Base-by-base conservation (phyloP, 1,140 invertebrate species). In the Ceratoteleas bidentatus region DNA sequence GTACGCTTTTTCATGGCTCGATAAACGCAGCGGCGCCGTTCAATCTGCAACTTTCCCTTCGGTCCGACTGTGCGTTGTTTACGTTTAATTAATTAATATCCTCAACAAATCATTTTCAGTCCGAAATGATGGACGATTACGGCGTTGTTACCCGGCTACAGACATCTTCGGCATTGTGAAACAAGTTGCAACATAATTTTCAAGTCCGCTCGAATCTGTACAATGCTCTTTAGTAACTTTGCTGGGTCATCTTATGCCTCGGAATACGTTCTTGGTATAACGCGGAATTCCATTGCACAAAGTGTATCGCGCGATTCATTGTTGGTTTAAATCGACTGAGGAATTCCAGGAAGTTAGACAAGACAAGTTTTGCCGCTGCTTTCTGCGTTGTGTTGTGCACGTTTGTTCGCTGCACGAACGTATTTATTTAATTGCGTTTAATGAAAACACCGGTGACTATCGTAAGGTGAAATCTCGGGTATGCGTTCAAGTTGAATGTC, bases 391-490 rank as follows among this genome's bases (percentile, higher is more conserved):
- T 1, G 56, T 47, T 54, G 50, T 49, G 47, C 50, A 68, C 68
- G 66, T 79, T 73, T 79, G 76, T 79, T 69, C 49, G 24, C 38
- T 49, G 66, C 73, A 56, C 60, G 66, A 62, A 73, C 61, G 68
- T 80, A 80, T 80, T 74, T 72, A 79, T 79, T 70, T 70, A 70
- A 78, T 78, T 78, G 70, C 66, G 52, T 78, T 78, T 64, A 69
- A 78, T 70, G 53, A 70, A 68, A 58, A 52, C 53, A 45, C 54
- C 13, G 33, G 4, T 58, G 38, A 58, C 58, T 69, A 16, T 33
- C 54, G 33, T 47, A 45, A 43, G 52, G 10, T 45, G 56, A 57
- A 56, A 47, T 68, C 62, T 54, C 40, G 8, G 33, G 36, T 8
- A 32, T 33, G 47, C 13, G 14, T 66, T 56, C 54, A 24, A 24